A percentile compares a stretch with the other conserved stretches of the same genome.
Evolutionary conservation across 1,140 invertebrate species (phyloP).

Genomic region (Drosophila asahinai): DNA sequence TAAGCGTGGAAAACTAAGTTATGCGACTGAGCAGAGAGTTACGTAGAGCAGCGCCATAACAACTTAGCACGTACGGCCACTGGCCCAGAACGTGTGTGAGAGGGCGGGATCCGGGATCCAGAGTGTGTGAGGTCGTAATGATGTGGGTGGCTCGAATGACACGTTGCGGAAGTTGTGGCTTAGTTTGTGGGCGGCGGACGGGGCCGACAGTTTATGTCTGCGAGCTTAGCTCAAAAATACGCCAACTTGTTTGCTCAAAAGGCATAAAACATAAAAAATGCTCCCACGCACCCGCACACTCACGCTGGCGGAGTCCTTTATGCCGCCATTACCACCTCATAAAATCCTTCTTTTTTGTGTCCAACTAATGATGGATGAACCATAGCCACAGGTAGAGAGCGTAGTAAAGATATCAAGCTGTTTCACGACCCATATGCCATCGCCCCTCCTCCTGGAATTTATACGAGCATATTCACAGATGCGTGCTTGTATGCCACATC

Average conservation of each 20-base stretch:
- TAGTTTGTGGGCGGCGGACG: slow-evolving; percentile 63
- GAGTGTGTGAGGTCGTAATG: slow-evolving; percentile 39
- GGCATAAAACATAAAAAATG: slow-evolving; percentile 78
- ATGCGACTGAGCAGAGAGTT: slow-evolving; percentile 72
- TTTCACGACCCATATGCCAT: slow-evolving; percentile 34
- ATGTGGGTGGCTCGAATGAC: slow-evolving; percentile 69
- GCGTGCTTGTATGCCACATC: background rate
- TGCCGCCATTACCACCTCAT: slow-evolving; percentile 78
- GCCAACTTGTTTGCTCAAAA: slow-evolving; percentile 81
- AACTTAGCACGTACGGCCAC: slow-evolving; percentile 53
- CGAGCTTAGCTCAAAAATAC: slow-evolving; percentile 78
- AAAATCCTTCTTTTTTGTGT: slow-evolving; percentile 81
- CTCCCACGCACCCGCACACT: slow-evolving; percentile 10
- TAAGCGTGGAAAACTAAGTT: slow-evolving; percentile 80
- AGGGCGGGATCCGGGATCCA: background rate
- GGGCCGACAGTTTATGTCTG: slow-evolving; percentile 69
- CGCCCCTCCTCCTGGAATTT: slow-evolving; percentile 10
- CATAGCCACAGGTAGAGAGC: slow-evolving; percentile 58
- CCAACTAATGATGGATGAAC: slow-evolving; percentile 83
- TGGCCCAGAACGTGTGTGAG: slow-evolving; percentile 37
- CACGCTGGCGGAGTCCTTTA: slow-evolving; percentile 50
- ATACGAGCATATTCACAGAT: background rate
- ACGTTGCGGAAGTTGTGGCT: slow-evolving; percentile 79
- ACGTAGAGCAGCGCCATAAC: slow-evolving; percentile 65
- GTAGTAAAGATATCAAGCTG: slow-evolving; percentile 50